Evolutionary conservation across 2,113 vertebrate genomes (phyloP), one percentile per base, ranked within the genome.

Genomic region (Hymenochirus boettgeri): DNA sequence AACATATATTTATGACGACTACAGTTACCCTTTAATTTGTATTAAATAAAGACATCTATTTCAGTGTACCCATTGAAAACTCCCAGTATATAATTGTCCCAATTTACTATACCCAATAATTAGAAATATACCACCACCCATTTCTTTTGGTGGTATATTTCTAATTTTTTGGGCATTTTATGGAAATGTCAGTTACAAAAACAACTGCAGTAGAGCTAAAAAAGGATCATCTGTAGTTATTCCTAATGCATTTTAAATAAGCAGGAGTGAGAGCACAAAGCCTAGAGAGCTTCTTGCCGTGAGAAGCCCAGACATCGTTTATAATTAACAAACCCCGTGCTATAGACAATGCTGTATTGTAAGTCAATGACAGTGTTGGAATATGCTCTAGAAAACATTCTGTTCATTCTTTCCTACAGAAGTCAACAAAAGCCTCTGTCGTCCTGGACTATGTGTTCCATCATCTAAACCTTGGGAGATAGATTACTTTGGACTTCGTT

Each of bases 401-500:
- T 83, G 70, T 78, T 67, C 73, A 79, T 85, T 86, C 79, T 84
- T 87, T 88, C 81, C 85, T 76, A 77, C 92, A 97, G 94, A 94
- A 90, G 77, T 95, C 94, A 66, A 93, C 92, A 1, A 93, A 87
- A 82, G 92, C 82, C 6, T 89, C 85, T 0, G 73, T 90, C 73
- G 78, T 97, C 77, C 85, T 96, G 78, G 86, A 89, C 70, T 90
- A 88, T 15, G 91, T 96, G 70, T 94, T 94, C 62, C 83, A 74
- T 77, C 91, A 93, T 73, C 75, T 94, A 75, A 92, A 94, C 66
- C 79, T 97, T 15, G 77, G 57, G 91, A 97, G 76, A 89, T 88
- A 24, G 85, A 96, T 78, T 97, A 94, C 80, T 96, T 97, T 62
- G 92, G 94, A 50, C 82, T 97, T 73, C 92, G 92, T 62, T 96